Percentiles rank a stretch among this genome's conserved stretches.
Evolutionary conservation across 2,888 invertebrate genomes (phyloP).

Genomic region (Heliconius hortense): DNA sequence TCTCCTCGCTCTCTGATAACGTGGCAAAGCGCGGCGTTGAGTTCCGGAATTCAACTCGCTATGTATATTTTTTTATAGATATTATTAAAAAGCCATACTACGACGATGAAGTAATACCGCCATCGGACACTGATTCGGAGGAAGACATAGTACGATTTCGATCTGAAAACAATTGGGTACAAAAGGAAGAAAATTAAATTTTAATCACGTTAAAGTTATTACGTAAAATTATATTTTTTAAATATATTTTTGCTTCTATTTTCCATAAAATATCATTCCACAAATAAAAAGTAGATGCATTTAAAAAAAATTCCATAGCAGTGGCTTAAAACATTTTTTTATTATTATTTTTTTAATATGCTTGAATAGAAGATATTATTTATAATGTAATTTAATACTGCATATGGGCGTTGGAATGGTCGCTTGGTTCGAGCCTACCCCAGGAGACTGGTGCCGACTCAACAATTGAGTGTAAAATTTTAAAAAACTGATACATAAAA

Average conservation of each 20-base stretch:
- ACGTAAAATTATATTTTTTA: neutral
- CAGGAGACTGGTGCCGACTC: neutral
- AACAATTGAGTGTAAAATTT: neutral
- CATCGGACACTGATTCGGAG: slow-evolving; percentile 81
- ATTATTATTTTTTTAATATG: neutral
- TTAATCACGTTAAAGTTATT: neutral
- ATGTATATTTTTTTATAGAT: slow-evolving; percentile 52
- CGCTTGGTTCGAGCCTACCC: too few relatives aligned
- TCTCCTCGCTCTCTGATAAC: too few relatives aligned
- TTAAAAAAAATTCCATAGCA: neutral
- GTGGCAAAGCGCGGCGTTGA: too few relatives aligned
- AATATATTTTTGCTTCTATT: neutral
- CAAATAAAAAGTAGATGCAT: neutral
- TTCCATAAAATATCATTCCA: neutral
- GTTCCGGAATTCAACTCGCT: too few relatives aligned
- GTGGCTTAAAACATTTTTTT: neutral
- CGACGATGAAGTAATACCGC: slow-evolving; percentile 85
- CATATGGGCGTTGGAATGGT: too few relatives aligned
- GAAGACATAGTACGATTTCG: slow-evolving; percentile 82
- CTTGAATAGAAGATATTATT: neutral
- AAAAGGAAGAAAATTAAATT: slow-evolving; percentile 3
- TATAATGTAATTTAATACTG: neutral
- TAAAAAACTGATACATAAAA: neutral
- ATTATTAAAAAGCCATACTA: slow-evolving; percentile 84
- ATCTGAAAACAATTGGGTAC: slow-evolving; percentile 52